Evolutionary conservation across 1,140 invertebrate species (phyloP), one percentile per base, ranked within the genome.

Genomic region (Calosoma granatense): DNA sequence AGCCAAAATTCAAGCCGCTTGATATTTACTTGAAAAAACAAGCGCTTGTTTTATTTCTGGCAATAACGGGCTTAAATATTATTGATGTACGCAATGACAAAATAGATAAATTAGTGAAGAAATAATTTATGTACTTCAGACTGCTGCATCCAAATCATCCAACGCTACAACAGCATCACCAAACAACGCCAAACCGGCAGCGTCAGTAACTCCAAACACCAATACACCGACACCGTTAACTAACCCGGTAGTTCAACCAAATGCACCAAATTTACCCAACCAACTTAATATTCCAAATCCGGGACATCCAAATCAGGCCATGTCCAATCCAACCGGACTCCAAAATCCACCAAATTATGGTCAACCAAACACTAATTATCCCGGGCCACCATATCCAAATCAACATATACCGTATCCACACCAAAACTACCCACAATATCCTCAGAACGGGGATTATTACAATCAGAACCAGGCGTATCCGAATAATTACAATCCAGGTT

Each of bases 111-210:
- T 6, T 30, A 30, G 4, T 30, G 4, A 30, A 30, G 14, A 30
- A 30, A 30, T 30, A 30, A 30, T 30, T 30, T 4, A 6, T 30
- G n/a, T n/a, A 6, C 14, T 30, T 30, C 17, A 53, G 19, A 21
- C 21, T 53, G 21, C 51, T 11, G 51, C 21, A 3, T 53, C 51
- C 3, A 53, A 53, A 53, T 20, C 11, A 11, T 4, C 51, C 4
- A 53, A 47, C 41, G 6, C 41, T 17, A 36, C 61, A 6, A 62
- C 59, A 54, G 6, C 41, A 4, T 9, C 61, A 6, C 61, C 59
- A 54, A 67, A 65, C 17, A 64, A 63, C 30, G 60, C 72, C 54
- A 86, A 86, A 63, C 83, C 83, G 2, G 82, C 83, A 1, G 83
- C 83, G 14, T 84, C 82, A 20, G 79, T 85, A 23, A 81, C 78